Evolutionary conservation across 2,888 invertebrate genomes (phyloP).

Genomic region (Loripinus fragilis): DNA sequence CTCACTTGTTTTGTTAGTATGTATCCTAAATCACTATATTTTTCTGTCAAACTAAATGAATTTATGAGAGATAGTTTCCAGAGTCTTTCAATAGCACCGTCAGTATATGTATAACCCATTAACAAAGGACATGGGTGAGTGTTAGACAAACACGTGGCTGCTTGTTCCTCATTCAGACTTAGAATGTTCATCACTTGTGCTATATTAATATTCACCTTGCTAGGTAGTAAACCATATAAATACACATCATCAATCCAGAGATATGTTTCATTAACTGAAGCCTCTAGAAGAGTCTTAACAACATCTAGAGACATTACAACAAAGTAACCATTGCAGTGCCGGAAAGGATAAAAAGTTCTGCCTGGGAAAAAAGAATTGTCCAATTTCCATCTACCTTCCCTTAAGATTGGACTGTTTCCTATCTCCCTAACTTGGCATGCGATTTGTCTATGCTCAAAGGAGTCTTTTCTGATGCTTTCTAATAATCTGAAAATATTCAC

Average conservation of each 20-base stretch:
- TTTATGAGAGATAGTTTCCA: conserved; percentile 4
- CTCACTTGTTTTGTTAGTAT: background rate
- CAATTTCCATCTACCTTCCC: background rate
- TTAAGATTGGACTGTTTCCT: conserved; percentile 3
- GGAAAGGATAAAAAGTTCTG: background rate
- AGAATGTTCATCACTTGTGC: background rate
- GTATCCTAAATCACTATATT: background rate
- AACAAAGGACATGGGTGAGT: background rate
- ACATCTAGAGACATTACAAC: background rate
- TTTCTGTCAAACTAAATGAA: background rate
- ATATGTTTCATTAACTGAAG: background rate
- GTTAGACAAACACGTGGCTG: background rate
- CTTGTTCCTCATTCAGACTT: background rate
- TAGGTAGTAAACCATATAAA: background rate
- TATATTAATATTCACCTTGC: background rate
- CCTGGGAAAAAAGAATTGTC: background rate
- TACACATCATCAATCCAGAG: conserved; percentile 11
- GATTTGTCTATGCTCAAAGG: background rate
- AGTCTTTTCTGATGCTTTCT: background rate
- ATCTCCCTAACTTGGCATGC: background rate
- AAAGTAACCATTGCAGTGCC: conserved; percentile 11
- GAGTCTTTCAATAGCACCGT: background rate
- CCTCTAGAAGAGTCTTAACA: background rate
- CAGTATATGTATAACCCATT: background rate
- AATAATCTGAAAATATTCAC: background rate